Evolutionary conservation across 2,888 invertebrate species (phyloP).

Genomic region (Euplagia quadripunctaria): DNA sequence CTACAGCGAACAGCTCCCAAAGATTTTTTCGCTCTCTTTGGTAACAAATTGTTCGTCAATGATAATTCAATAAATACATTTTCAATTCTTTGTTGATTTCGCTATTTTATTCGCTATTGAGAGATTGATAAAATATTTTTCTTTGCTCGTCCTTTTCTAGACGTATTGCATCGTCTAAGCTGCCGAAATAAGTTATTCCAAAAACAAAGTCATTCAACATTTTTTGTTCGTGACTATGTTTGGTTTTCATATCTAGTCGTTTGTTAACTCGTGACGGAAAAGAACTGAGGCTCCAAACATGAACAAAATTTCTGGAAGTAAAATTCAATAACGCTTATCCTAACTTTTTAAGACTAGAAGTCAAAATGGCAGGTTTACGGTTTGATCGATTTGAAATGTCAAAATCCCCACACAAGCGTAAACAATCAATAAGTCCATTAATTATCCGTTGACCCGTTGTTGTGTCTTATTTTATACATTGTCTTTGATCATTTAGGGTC

Average conservation of each 20-base stretch:
- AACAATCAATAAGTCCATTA: conserved; percentile 17
- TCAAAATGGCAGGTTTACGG: neutral
- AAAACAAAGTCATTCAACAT: neutral
- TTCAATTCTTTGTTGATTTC: neutral
- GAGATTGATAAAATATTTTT: neutral
- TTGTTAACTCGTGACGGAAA: neutral
- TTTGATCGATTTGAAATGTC: conserved; percentile 9
- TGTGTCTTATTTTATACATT: conserved; percentile 23
- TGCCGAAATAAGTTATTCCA: no score
- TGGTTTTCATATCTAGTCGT: neutral
- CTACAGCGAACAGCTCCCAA: neutral
- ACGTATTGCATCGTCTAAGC: neutral
- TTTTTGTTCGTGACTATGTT: neutral
- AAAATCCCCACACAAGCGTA: conserved; percentile 9
- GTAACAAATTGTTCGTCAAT: neutral
- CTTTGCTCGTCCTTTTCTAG: neutral
- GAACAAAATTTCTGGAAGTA: neutral
- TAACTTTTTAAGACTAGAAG: neutral
- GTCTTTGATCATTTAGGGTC: conserved; percentile 57
- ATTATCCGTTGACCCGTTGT: conserved; percentile 48
- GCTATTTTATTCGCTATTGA: neutral
- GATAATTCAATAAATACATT: neutral
- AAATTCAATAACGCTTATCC: no score
- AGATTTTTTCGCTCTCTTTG: neutral
- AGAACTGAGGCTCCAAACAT: neutral